Evolutionary conservation across 1,140 invertebrate species (phyloP).

Genomic region (Mactra quadrangularis): DNA sequence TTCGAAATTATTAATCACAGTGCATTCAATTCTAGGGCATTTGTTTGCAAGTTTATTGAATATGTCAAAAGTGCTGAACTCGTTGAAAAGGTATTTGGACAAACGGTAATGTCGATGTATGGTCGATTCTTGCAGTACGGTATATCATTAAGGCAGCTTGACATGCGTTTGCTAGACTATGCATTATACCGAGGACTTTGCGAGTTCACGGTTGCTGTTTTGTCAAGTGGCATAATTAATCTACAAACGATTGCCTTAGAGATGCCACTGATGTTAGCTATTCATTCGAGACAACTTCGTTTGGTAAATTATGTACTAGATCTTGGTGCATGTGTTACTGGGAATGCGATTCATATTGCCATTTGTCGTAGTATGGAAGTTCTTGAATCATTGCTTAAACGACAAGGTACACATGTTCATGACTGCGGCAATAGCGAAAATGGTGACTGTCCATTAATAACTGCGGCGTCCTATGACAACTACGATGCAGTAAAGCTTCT

Average conservation of each 20-base stretch:
- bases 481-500: neutral
- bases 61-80: neutral
- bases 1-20: conserved; percentile 24
- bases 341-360: neutral
- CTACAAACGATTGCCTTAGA: neutral
- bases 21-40: neutral
- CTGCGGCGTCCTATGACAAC: neutral
- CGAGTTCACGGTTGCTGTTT: neutral
- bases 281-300: neutral
- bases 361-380: neutral
- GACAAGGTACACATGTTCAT: neutral
- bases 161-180: conserved; percentile 8
- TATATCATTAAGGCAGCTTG: neutral
- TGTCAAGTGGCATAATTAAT: neutral
- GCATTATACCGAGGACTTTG: neutral
- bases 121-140: conserved; percentile 23
- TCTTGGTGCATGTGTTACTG: neutral
- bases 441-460: neutral
- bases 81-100: neutral
- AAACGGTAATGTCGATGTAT: neutral
- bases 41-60: neutral
- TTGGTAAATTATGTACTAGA: neutral
- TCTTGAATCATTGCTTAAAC: neutral
- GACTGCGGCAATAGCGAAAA: neutral
- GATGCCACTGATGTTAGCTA: neutral